phyloP scores from a whole-genome alignment of 2,113 vertebrate species.

The Rhinoptilus africanus region DNA sequence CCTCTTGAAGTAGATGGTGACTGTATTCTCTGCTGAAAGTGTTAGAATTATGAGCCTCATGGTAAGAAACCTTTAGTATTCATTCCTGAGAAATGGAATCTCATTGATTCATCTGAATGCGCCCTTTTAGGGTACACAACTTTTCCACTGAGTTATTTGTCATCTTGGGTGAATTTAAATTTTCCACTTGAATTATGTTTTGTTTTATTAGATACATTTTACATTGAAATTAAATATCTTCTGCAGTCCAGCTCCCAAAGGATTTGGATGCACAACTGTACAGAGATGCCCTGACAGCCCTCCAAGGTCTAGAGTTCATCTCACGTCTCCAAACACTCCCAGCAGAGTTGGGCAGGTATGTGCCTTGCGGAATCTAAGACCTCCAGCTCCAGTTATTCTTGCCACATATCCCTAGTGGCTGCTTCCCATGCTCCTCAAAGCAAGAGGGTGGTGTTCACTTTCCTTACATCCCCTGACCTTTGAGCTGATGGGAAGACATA shows the following conservation, averaged over 20 bases:
- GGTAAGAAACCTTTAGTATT: background rate
- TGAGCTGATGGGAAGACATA: background rate
- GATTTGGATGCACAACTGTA: background rate
- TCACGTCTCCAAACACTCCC: background rate
- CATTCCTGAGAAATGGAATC: background rate
- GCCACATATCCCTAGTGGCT: background rate
- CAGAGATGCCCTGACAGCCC: background rate
- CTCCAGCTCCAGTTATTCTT: background rate
- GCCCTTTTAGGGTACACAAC: background rate
- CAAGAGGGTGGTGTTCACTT: background rate
- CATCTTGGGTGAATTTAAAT: background rate
- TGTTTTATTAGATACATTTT: background rate
- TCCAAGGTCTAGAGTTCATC: background rate
- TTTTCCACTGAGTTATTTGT: background rate
- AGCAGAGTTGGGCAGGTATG: background rate
- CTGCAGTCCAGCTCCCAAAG: background rate
- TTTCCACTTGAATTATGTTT: background rate
- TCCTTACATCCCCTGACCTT: background rate
- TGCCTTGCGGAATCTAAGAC: background rate
- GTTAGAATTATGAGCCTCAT: background rate
- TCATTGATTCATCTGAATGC: background rate
- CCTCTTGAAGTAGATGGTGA: background rate
- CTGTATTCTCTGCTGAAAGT: background rate
- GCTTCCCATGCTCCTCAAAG: background rate
- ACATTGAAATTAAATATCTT: background rate